These are phyloP conservation scores for Acleris emargana DNA, from an alignment of 2,888 invertebrate species.

Conservation along the genomic window DNA sequence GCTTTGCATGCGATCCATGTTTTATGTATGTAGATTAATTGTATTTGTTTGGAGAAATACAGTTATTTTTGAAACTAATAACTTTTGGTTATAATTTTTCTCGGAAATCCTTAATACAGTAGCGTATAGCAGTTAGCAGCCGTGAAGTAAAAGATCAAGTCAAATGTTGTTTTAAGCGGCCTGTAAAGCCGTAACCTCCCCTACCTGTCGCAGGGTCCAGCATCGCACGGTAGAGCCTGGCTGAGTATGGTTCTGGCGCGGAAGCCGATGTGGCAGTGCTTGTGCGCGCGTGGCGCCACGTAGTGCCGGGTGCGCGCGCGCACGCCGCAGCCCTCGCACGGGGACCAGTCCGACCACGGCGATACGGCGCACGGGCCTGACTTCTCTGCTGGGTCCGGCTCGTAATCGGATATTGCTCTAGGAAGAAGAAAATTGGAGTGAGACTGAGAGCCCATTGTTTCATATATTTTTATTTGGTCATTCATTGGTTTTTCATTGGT, in stretches of 20 bases:
- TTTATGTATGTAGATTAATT: too few species aligned
- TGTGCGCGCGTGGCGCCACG: constrained; percentile 84
- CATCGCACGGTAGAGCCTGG: constrained; percentile 75
- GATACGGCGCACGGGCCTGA: constrained; percentile 86
- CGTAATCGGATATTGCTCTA: constrained; percentile 73
- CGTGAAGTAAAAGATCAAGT: too few species aligned
- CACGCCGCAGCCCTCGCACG: constrained; percentile 88
- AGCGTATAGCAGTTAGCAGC: too few species aligned
- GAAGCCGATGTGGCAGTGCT: constrained; percentile 83
- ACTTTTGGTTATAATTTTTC: too few species aligned
- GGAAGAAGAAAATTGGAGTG: neutral
- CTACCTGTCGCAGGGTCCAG: constrained; percentile 69
- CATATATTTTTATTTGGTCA: too few species aligned
- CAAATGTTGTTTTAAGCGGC: too few species aligned
- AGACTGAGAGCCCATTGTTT: too few species aligned
- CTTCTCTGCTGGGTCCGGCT: constrained; percentile 71
- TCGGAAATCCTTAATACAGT: too few species aligned
- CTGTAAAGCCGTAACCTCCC: constrained; percentile 35
- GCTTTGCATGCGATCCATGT: too few species aligned
- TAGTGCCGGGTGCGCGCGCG: constrained; percentile 88
- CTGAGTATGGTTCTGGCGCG: constrained; percentile 66
- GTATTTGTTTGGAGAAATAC: too few species aligned
- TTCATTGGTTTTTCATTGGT: too few species aligned
- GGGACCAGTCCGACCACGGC: constrained; percentile 90
- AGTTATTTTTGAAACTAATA: too few species aligned